A percentile compares a stretch with the other conserved stretches of the same genome.
phyloP scores from a whole-genome alignment of 2,888 invertebrate genomes.

The Carterocephalus palaemon region DNA sequence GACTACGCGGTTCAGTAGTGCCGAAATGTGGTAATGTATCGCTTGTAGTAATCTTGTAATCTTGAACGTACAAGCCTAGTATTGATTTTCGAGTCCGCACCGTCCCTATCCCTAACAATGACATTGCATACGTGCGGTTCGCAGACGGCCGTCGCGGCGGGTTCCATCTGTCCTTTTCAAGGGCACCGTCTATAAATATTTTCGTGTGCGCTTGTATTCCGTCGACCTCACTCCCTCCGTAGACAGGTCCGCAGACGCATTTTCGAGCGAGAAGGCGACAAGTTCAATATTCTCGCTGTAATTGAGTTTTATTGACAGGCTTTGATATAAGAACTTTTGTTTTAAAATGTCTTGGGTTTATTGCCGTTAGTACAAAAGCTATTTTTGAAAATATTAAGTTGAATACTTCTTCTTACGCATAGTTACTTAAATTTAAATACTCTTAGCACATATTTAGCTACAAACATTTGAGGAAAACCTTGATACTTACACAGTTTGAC shows the following conservation, averaged over 20 bases:
- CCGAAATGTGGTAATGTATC: neutral
- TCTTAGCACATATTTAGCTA: too few relatives aligned
- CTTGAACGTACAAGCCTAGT: neutral
- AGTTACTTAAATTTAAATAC: too few relatives aligned
- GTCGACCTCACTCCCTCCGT: slow-evolving; percentile 28
- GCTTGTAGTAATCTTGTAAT: slow-evolving; percentile 5
- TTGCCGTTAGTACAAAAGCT: too few relatives aligned
- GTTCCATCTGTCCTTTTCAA: slow-evolving; percentile 59
- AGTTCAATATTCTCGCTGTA: slow-evolving; percentile 17
- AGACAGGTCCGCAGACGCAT: slow-evolving; percentile 21
- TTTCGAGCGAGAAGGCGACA: slow-evolving; percentile 13
- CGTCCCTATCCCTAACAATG: too few relatives aligned
- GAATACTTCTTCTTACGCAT: too few relatives aligned
- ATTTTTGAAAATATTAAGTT: too few relatives aligned
- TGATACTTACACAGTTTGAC: too few relatives aligned
- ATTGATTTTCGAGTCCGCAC: slow-evolving; percentile 24
- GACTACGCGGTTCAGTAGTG: neutral
- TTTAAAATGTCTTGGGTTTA: too few relatives aligned
- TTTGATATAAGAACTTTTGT: too few relatives aligned
- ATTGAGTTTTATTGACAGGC: too few relatives aligned
- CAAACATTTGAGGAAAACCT: too few relatives aligned
- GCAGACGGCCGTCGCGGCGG: slow-evolving; percentile 29
- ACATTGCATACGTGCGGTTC: slow-evolving; percentile 19
- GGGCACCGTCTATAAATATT: slow-evolving; percentile 57
- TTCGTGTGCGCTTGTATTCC: slow-evolving; percentile 37